Base-by-base conservation (phyloP, 2,888 invertebrate species). In the Homarus gammarus region DNA sequence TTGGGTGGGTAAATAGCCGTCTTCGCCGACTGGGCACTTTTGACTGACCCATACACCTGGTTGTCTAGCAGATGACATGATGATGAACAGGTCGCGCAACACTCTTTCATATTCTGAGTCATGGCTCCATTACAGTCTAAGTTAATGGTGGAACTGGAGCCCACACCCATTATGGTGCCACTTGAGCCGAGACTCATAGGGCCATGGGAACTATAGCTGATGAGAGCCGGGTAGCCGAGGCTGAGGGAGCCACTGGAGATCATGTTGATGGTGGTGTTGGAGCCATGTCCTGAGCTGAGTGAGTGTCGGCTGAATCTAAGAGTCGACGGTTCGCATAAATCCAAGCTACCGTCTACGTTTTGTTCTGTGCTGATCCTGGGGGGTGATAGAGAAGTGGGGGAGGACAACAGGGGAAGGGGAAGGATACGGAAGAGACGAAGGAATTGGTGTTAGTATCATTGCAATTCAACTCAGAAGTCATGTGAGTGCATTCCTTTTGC, bases 1-100 rank as follows among this genome's bases (percentile, higher is more conserved):
- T 90, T 90, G 75, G 91, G 5, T 27, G 91, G 91, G 73, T 90
- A 91, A 38, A 91, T 72, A 56, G 89, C 87, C 18, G 87, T 90
- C 72, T 86, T 86, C 73, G 75, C 15, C 1, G 81, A 44, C 64
- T 85, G 78, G 33, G 68, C 18, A n/a, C 68, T 56, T 64, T 89
- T 83, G 72, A 77, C 78, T 5, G 82, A 27, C 40, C 77, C 83
- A 22, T 38, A 38, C 51, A 38, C 78, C 18, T 44, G 51, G 73
- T 40, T 44, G 27, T 87, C 84, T 68, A 90, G 83, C 33, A 84
- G 87, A 36, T 90, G 90, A 36, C 44, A 51, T 40, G 87, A 87
- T 31, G 90, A 61, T 18, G 77, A 31, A 38, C 88, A 83, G 38
- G 56, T 36, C 22, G 68, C n/a, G 56, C 72, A 84, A 31, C 44